These are phyloP conservation scores for Cacatua alba DNA, from an alignment of 2,113 vertebrate species.

Conservation along the genomic window DNA sequence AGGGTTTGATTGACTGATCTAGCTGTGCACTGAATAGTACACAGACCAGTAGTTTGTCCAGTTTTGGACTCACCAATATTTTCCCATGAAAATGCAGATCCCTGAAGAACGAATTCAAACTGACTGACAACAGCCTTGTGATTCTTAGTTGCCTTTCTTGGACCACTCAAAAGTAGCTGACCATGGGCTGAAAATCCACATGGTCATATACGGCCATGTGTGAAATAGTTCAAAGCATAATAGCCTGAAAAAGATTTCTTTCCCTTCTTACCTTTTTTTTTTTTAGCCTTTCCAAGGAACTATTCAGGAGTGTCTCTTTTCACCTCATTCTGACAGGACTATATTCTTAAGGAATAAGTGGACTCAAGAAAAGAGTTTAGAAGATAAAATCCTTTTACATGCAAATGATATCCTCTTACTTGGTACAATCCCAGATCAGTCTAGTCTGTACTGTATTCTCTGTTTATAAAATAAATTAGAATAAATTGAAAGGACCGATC, in stretches of 20 bases:
- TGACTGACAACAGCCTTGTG: background rate
- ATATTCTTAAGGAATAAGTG: background rate
- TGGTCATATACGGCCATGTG: fast-evolving
- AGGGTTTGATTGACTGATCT: background rate
- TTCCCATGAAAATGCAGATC: background rate
- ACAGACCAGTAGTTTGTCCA: background rate
- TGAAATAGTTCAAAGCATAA: background rate
- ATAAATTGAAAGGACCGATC: background rate
- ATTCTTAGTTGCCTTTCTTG: background rate
- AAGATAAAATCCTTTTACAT: background rate
- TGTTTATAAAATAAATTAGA: slow-evolving; percentile 16
- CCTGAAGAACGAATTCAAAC: background rate
- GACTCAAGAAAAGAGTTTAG: background rate
- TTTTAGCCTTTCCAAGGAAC: background rate
- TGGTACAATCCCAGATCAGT: background rate
- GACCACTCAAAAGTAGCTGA: background rate
- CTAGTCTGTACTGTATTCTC: background rate
- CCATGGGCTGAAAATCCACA: background rate
- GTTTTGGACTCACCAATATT: background rate
- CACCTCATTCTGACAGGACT: background rate
- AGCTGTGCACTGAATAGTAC: background rate
- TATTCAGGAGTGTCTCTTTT: background rate
- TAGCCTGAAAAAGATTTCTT: background rate
- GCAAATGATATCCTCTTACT: background rate
- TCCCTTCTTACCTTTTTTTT: background rate